phyloP scores from a whole-genome alignment of 2,113 vertebrate species.

The Rhinopomastus cyanomelas region DNA sequence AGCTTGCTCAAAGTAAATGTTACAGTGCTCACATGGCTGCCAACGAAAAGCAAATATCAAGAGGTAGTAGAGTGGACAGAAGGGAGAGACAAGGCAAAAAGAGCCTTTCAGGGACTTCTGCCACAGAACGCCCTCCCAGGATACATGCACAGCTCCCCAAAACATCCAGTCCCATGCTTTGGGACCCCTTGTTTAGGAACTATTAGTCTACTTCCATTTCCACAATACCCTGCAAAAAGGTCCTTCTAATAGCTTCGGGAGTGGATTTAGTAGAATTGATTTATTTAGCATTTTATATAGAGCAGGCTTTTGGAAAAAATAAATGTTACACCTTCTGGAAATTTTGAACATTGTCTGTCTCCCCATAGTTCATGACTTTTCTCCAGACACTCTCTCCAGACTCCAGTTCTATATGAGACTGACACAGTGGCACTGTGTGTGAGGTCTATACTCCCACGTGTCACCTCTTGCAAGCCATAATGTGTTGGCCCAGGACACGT shows the following conservation, averaged over 20 bases:
- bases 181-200: not conserved
- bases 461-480: not conserved
- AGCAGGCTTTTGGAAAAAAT: not conserved
- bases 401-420: not conserved
- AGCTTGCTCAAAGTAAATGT: not conserved
- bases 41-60: not conserved
- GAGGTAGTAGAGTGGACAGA: not conserved
- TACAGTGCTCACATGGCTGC: not conserved
- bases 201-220: not conserved
- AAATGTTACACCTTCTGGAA: not conserved
- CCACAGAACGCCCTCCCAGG: not conserved
- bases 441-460: not conserved
- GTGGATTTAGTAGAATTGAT: not conserved
- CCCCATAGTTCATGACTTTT: not conserved
- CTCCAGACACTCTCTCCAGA: not conserved
- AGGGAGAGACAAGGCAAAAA: not conserved
- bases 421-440: not conserved
- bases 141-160: not conserved
- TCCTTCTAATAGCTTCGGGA: not conserved
- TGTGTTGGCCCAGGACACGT: not conserved
- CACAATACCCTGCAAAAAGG: not conserved
- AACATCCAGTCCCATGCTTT: not conserved
- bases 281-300: not conserved
- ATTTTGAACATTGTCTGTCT: not conserved
- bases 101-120: not conserved